These are phyloP conservation scores for Drosophila grimshawi DNA, from an alignment of 1,140 invertebrate species.

Conservation along the genomic window DNA sequence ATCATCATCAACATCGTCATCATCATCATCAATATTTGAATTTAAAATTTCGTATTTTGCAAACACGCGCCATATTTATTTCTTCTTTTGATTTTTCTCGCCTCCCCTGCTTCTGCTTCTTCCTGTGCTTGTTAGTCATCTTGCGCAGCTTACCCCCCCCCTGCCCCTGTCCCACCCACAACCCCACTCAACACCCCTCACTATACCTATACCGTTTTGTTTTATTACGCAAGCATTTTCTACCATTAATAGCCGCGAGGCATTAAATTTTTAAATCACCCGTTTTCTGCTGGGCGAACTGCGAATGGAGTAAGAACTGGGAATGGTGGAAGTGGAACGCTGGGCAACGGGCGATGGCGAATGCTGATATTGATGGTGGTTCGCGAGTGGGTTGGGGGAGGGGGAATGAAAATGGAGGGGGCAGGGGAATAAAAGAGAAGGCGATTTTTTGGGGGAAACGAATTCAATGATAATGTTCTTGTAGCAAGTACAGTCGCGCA, in stretches of 20 bases:
- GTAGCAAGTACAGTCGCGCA: constrained; percentile 59
- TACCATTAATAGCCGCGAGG: constrained; percentile 80
- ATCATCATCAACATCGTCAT: constrained; percentile 23
- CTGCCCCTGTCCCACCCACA: constrained; percentile 23
- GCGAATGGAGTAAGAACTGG: neutral
- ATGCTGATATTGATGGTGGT: constrained; percentile 25
- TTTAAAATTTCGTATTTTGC: constrained; percentile 76
- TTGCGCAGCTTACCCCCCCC: constrained; percentile 29
- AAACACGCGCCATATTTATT: constrained; percentile 78
- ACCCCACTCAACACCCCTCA: constrained; percentile 28
- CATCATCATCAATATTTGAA: constrained; percentile 79
- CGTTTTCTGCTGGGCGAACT: constrained; percentile 18
- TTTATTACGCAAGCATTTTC: constrained; percentile 81
- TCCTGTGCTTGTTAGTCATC: constrained; percentile 32
- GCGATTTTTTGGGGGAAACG: constrained; percentile 5
- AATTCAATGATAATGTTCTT: constrained; percentile 45
- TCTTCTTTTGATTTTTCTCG: constrained; percentile 73
- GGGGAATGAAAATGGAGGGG: too few relatives aligned
- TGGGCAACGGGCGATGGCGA: constrained; percentile 14
- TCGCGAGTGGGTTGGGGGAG: neutral
- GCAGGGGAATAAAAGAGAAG: neutral
- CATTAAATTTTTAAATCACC: constrained; percentile 82
- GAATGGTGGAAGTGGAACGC: constrained; percentile 1
- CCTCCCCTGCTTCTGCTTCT: constrained; percentile 2
- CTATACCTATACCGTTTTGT: constrained; percentile 53